Base-by-base conservation (phyloP, 2,797 vertebrate species). In the Anas flavirostris region DNA sequence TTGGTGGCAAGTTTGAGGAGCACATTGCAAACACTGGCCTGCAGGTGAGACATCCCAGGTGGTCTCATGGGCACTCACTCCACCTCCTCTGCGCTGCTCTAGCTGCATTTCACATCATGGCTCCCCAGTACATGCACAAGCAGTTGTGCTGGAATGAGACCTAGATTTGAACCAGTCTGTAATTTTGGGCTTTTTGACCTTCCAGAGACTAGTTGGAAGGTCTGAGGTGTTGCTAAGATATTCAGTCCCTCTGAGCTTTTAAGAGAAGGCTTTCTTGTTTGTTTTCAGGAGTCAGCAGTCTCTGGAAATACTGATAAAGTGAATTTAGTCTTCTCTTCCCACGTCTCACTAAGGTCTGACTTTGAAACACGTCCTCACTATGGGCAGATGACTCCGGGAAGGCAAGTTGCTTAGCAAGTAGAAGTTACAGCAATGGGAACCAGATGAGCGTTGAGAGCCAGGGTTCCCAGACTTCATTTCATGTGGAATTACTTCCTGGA, bases 31-130 rank as follows among this genome's bases (percentile, higher is more conserved):
- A 84, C 69, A 19, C 26, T 60, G 31, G 10, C 17, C 48, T 72
- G 3, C 5, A 0, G 72, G 37, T 26, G 2, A 1, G 14, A 13
- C 2, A 0, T 70, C 44, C 25, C 53, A 67, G 43, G 19, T 16
- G 41, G 23, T 16, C n/a, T 69, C 69, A 12, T 22, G 80, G 13
- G 29, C 23, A 68, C 16, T 7, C 2, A 3, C 15, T 81, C 35
- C 17, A 33, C 17, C 67, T 3, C 52, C 31, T 26, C 59, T 62
- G 29, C 21, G 10, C 25, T 50, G 23, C 39, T 26, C 19, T 50
- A 75, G 37, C 37, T 0, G 1, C 2, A 1, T 26, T 31, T 73
- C 39, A 13, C 35, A 4, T 17, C 19, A 33, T 18, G 7, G 17
- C 7, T 85, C 53, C 33, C 33, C 16, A 0, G 0, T 16, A 7